Base-by-base conservation (phyloP, 2,888 invertebrate species). In the Chrysopilus asiliformis region DNA sequence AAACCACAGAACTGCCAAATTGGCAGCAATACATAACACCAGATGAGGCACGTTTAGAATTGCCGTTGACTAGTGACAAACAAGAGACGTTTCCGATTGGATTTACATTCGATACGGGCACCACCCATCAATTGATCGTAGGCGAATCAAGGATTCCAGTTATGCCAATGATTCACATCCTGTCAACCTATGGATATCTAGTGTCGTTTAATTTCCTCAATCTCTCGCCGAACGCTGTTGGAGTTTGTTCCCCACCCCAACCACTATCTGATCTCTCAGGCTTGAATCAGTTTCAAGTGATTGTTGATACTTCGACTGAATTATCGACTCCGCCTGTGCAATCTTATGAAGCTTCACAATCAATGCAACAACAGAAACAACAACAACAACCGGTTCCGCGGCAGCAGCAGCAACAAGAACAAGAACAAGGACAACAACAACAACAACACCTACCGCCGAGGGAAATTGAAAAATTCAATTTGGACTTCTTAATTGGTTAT, bases 81-180 rank as follows among this genome's bases (percentile, higher is more conserved):
- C 71, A 76, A 52, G 89, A 91, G 50, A 84, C 83, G 4, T 83
- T 76, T 55, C 87, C 90, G 0, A 63, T 89, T 30, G 91, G 91
- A 9, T 57, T 86, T 38, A 71, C 75, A 5, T 63, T 87, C 2
- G 85, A 87, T 51, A 77, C 71, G 4, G 75, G 81, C 19, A 70
- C 77, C 2, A 69, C 72, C 31, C 69, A 73, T 50, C 74, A 73
- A 44, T 52, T 84, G 32, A 70, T 72, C 7, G 75, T 79, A 68
- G 80, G 79, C 57, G 56, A 65, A 39, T 66, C 70, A 42, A 61
- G 63, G 2, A 59, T 85, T 18, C 76, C 79, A 0, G 74, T 80
- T 4, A 82, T 84, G 70, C 91, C 91, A 0, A 65, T 83, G 40
- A 61, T 91, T 3, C 72, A 82, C 37, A 68, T 89, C 7, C 60